Evolutionary conservation across 2,797 vertebrate species (phyloP).

Genomic region (Falco biarmicus): DNA sequence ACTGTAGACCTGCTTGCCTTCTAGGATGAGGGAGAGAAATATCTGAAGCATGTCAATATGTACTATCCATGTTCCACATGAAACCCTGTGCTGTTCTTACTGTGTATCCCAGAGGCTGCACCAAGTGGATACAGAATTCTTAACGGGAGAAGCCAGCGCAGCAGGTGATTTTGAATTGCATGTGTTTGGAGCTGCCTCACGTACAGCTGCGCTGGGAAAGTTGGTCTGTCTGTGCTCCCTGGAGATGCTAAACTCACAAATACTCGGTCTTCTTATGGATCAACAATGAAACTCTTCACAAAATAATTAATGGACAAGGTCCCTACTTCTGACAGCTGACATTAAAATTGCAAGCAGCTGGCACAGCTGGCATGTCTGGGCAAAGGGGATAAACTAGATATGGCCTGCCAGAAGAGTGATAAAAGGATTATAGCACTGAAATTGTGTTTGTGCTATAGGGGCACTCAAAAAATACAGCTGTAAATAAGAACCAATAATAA

Average conservation of each 20-base stretch:
- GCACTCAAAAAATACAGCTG: background rate
- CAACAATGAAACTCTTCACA: constrained; percentile 20
- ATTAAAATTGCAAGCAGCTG: constrained; percentile 11
- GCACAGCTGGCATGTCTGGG: background rate
- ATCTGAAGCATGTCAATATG: background rate
- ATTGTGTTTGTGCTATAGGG: background rate
- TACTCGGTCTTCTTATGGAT: background rate
- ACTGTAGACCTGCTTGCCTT: background rate
- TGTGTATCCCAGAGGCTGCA: background rate
- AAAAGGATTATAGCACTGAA: background rate
- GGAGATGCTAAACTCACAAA: constrained; percentile 29
- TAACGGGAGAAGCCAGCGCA: background rate
- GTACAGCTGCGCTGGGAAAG: constrained; percentile 31
- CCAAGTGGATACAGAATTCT: background rate
- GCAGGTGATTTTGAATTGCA: constrained; percentile 19
- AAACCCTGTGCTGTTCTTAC: background rate
- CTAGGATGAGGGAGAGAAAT: background rate
- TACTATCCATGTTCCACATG: background rate
- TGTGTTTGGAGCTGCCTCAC: background rate
- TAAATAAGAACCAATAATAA: background rate
- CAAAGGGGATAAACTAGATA: background rate
- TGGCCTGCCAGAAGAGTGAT: background rate
- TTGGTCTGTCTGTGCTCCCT: background rate
- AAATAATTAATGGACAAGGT: constrained; percentile 13
- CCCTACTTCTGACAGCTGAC: constrained; percentile 1